Conservation (phyloP, 2,888 invertebrate genomes). For the Rhyacophila evoluta region DNA sequence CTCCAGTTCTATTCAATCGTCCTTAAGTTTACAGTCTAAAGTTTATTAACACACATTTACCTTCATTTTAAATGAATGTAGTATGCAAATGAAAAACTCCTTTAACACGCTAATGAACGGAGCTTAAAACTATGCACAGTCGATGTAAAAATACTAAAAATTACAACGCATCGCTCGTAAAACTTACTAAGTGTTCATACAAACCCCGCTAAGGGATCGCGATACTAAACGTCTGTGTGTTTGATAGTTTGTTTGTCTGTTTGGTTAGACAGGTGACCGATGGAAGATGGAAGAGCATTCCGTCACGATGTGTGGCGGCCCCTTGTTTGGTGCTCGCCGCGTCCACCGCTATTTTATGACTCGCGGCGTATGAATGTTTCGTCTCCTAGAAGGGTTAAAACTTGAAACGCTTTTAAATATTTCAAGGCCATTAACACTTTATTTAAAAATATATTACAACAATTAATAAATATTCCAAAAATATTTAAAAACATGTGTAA, state of each 20-base stretch:
- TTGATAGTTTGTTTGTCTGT: slow-evolving; percentile 27
- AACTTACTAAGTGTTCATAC: slow-evolving; percentile 10
- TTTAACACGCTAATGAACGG: slow-evolving; percentile 10
- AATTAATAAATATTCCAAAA: no score
- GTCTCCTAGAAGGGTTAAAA: background rate
- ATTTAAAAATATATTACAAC: no score
- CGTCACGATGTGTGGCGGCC: slow-evolving; percentile 43
- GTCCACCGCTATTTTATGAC: slow-evolving; percentile 37
- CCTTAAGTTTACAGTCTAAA: background rate
- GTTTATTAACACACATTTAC: background rate
- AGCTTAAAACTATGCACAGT: slow-evolving; percentile 11
- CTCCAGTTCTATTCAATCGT: background rate
- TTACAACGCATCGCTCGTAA: background rate
- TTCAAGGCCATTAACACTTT: background rate
- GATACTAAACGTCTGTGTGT: slow-evolving; percentile 3
- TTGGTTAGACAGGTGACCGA: slow-evolving; percentile 31
- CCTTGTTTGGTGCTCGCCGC: slow-evolving; percentile 39
- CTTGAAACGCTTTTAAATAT: background rate
- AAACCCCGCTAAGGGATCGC: background rate
- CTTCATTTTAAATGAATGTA: slow-evolving; percentile 3
- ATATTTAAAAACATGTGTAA: no score
- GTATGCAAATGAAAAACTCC: background rate
- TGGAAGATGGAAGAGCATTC: slow-evolving; percentile 41
- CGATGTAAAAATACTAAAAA: slow-evolving; percentile 1
- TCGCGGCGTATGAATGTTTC: slow-evolving; percentile 35